Evolutionary conservation across 2,797 vertebrate genomes (phyloP).

Genomic region (Salmo trutta): DNA sequence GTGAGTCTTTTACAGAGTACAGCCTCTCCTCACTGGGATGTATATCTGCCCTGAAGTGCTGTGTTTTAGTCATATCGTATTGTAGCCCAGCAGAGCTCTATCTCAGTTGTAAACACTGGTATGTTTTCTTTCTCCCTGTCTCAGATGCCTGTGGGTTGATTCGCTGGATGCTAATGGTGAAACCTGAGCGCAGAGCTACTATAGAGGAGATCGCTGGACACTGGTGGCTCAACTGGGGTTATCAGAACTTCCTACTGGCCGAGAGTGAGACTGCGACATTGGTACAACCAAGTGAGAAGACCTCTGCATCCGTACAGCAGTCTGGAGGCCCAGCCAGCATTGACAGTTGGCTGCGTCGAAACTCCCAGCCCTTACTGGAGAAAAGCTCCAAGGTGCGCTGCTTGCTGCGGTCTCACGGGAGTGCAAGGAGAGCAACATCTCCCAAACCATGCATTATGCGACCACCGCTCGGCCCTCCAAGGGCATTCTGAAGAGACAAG

Average conservation of each 20-base stretch:
- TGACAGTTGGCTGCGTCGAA: constrained; percentile 88
- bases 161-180: constrained; percentile 98
- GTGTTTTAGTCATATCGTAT: not conserved
- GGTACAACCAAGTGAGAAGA: constrained; percentile 35
- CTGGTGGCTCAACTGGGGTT: constrained; percentile 99
- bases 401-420: constrained; percentile 84
- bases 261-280: constrained; percentile 70
- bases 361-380: constrained; percentile 89
- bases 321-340: constrained; percentile 77
- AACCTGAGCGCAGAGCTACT: constrained; percentile 91
- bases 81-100: not conserved
- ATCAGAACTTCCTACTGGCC: constrained; percentile 70
- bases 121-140: constrained; percentile 11
- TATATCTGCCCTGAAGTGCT: not conserved
- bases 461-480: constrained; percentile 79
- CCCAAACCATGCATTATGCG: constrained; percentile 78
- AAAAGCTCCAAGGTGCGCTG: constrained; percentile 91
- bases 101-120: not conserved
- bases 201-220: constrained; percentile 91
- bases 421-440: constrained; percentile 89
- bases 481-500: constrained; percentile 89
- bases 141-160: constrained; percentile 96
- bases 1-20: constrained; percentile 65
- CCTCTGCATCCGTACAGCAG: constrained; percentile 44
- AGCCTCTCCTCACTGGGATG: no score